These are phyloP conservation scores for Synanceia verrucosa DNA, from an alignment of 2,797 vertebrate genomes.

Conservation along the genomic window DNA sequence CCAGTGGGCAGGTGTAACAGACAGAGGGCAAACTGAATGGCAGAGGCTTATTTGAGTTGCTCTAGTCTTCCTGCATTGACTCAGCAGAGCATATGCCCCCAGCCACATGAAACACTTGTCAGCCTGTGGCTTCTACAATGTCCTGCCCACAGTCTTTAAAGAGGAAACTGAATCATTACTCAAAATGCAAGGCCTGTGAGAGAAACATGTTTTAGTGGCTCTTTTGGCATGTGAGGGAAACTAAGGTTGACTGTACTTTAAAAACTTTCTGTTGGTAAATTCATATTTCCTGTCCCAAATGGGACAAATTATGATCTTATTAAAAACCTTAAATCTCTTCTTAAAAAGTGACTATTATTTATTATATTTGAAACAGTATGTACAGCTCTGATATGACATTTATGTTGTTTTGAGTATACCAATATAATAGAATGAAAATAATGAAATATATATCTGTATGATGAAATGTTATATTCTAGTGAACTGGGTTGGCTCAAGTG, in stretches of 20 bases:
- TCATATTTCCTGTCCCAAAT: neutral
- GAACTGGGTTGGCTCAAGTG: conserved; percentile 11
- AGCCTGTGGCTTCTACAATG: conserved; percentile 76
- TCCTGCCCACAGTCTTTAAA: conserved; percentile 74
- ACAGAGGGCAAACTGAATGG: conserved; percentile 65
- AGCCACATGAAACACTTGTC: conserved; percentile 78
- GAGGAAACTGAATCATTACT: conserved; percentile 80
- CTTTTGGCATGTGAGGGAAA: neutral
- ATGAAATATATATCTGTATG: neutral
- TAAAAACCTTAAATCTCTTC: neutral
- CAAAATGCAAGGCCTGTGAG: conserved; percentile 29
- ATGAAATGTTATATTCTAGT: neutral
- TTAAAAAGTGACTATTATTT: neutral
- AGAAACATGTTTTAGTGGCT: conserved; percentile 23
- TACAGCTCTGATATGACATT: no score
- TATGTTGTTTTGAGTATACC: neutral
- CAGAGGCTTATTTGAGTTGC: conserved; percentile 54
- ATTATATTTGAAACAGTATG: neutral
- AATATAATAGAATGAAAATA: neutral
- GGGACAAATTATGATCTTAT: neutral
- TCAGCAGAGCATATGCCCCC: conserved; percentile 71
- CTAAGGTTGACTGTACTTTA: neutral
- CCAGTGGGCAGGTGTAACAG: conserved; percentile 71
- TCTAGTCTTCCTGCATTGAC: conserved; percentile 72
- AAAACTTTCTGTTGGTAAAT: neutral